Evolutionary conservation across 2,888 invertebrate genomes (phyloP), one percentile per base, ranked within the genome.

Genomic region (Andrena chrysosceles): DNA sequence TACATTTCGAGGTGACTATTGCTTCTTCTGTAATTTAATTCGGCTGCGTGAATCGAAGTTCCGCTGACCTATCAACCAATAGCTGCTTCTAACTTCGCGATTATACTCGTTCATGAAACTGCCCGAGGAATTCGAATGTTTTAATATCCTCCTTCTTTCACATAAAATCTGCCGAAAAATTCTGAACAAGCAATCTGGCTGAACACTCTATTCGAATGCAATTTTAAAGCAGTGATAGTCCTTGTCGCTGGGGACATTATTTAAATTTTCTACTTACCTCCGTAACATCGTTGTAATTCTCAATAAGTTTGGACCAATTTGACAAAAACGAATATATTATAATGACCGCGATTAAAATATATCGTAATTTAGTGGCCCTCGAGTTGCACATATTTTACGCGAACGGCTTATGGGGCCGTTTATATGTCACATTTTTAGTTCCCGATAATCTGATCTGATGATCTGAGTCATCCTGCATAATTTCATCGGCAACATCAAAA

Each of bases 31-130:
- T 23, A 71, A 59, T 60, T 52, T 48, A 26, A 6, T n/a, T 56
- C 64, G 56, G 5, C 66, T 66, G 64, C 33, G 29, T n/a, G 63
- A 48, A 13, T 7, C 35, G 23, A 71, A 60, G 7, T 71, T 60
- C 60, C 49, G n/a, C 26, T 33, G 29, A 70, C 42, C 31, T 33
- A 42, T 42, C 42, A 42, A 42, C 16, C 42, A 8, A 35, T 56
- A 26, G 1, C 48, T 64, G 35, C 63, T 8, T 48, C 33, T 56
- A 42, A 62, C 52, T 64, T 56, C 48, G 42, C 10, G 10, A 33
- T 69, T 76, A 63, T 42, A 35, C 60, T 29, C 6, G 16, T 62
- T 31, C 0, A 20, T 20, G n/a, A 33, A 67, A 60, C 26, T 6
- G 13, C n/a, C 26, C 49, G 60, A 62, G 52, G 20, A 54, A 49